These are phyloP conservation scores for Auanema freiburgensis DNA, from an alignment of 2,888 invertebrate genomes.

Conservation along the genomic window DNA sequence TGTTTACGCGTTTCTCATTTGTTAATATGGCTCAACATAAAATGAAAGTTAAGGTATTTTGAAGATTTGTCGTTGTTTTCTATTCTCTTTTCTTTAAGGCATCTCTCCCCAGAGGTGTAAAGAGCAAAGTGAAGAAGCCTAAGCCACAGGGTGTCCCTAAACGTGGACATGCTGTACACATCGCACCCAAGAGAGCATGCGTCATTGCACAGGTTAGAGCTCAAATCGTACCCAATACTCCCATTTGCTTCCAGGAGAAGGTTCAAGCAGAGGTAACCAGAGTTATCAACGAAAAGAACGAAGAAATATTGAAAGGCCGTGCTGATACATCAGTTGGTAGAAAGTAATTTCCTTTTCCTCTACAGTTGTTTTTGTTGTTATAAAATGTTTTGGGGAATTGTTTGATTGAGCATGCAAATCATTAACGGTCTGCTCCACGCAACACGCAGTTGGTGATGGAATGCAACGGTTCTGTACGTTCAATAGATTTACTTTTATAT, in stretches of 20 bases:
- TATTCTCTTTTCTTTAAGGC: no score
- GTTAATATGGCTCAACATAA: slow-evolving; percentile 59
- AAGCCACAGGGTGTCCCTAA: slow-evolving; percentile 33
- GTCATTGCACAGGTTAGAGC: slow-evolving; percentile 39
- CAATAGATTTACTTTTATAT: no score
- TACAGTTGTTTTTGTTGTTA: no score
- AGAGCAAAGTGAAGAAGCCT: slow-evolving; percentile 45
- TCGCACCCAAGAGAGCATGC: slow-evolving; percentile 51
- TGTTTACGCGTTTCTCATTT: slow-evolving; percentile 65
- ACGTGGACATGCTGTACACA: slow-evolving; percentile 43
- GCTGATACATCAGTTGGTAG: slow-evolving; percentile 53
- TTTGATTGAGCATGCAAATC: no score
- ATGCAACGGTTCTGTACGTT: no score
- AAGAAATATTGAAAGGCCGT: slow-evolving; percentile 54
- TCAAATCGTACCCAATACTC: no score
- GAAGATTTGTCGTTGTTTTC: no score
- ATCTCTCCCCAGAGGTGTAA: slow-evolving; percentile 52
- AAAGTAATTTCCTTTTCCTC: no score
- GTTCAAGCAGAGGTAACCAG: slow-evolving; percentile 50
- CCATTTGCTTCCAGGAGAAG: slow-evolving; percentile 50
- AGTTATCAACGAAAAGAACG: slow-evolving; percentile 60
- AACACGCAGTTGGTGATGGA: no score
- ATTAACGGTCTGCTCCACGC: no score
- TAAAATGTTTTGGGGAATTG: no score
- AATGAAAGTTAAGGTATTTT: slow-evolving; percentile 35